A percentile compares a stretch with the other conserved stretches of the same genome.
Conservation (phyloP, 2,888 invertebrate genomes). For the Melieria crassipennis region DNA sequence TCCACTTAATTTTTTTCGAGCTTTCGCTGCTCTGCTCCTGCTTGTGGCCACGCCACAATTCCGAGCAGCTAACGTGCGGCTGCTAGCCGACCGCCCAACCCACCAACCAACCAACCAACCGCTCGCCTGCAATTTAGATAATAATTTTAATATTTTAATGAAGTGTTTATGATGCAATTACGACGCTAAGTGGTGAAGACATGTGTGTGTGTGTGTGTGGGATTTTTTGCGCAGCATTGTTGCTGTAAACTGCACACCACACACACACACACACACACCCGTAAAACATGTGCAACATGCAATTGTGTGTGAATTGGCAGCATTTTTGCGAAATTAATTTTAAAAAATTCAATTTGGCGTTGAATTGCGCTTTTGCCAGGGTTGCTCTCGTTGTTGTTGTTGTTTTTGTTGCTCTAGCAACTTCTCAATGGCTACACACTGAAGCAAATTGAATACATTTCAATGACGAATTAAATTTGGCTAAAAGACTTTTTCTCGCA, state of each 20-base stretch:
- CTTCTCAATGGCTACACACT: too few relatives aligned
- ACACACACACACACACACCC: conserved; percentile 32
- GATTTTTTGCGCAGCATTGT: too few relatives aligned
- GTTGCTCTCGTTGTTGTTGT: too few relatives aligned
- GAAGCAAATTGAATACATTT: not conserved
- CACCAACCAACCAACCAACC: conserved; percentile 43
- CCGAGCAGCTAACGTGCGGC: conserved; percentile 44
- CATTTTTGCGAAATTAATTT: too few relatives aligned
- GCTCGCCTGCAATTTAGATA: conserved; percentile 55
- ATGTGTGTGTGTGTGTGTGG: not conserved
- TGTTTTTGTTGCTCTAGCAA: too few relatives aligned
- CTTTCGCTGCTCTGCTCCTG: conserved; percentile 30
- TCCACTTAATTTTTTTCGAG: not conserved
- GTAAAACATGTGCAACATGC: not conserved
- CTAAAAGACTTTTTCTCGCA: too few relatives aligned
- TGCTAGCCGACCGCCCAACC: conserved; percentile 21
- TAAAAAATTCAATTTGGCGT: too few relatives aligned
- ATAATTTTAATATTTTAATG: conserved; percentile 60
- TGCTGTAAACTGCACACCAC: too few relatives aligned
- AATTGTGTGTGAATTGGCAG: not conserved
- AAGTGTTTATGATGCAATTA: conserved; percentile 61
- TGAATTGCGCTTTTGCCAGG: too few relatives aligned
- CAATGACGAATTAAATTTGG: too few relatives aligned
- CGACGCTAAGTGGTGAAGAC: conserved; percentile 42
- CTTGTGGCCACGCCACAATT: conserved; percentile 20